These are phyloP conservation scores for Fissipunctia ypsillon DNA, from an alignment of 2,888 invertebrate genomes.

Conservation along the genomic window DNA sequence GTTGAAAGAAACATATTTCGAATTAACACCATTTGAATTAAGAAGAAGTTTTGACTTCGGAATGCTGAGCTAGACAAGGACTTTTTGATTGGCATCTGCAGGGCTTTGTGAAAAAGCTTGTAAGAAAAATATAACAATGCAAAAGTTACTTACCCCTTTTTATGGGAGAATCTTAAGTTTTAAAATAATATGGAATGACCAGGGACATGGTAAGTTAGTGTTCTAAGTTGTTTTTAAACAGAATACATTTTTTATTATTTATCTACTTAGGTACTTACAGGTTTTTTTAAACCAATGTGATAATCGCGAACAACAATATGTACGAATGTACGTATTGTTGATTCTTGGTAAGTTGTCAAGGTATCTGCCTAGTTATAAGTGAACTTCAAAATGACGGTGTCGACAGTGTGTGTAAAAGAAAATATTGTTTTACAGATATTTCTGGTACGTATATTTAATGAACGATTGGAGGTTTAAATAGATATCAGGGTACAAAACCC, in stretches of 20 bases:
- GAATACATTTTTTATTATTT: no score
- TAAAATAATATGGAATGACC: not conserved
- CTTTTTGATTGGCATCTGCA: slow-evolving; percentile 1
- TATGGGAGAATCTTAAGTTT: not conserved
- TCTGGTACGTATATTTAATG: not conserved
- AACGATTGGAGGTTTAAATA: not conserved
- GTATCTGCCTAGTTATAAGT: not conserved
- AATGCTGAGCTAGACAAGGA: slow-evolving; percentile 10
- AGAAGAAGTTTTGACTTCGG: slow-evolving; percentile 32
- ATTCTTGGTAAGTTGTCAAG: not conserved
- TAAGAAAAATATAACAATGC: slow-evolving; percentile 14
- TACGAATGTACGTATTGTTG: not conserved
- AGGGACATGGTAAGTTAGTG: no score
- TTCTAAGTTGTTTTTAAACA: not conserved
- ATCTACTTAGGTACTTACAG: no score
- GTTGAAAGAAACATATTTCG: slow-evolving; percentile 83
- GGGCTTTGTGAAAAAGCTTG: slow-evolving; percentile 2
- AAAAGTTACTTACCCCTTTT: not conserved
- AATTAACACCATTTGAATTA: slow-evolving; percentile 68
- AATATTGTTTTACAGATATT: no score
- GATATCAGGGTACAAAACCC: no score
- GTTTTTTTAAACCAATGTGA: no score
- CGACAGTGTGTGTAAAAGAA: not conserved
- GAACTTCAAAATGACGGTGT: not conserved
- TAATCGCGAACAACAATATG: no score